Conservation (phyloP, 2,797 vertebrate genomes). For the Sternarchorhynchus goeldii region DNA sequence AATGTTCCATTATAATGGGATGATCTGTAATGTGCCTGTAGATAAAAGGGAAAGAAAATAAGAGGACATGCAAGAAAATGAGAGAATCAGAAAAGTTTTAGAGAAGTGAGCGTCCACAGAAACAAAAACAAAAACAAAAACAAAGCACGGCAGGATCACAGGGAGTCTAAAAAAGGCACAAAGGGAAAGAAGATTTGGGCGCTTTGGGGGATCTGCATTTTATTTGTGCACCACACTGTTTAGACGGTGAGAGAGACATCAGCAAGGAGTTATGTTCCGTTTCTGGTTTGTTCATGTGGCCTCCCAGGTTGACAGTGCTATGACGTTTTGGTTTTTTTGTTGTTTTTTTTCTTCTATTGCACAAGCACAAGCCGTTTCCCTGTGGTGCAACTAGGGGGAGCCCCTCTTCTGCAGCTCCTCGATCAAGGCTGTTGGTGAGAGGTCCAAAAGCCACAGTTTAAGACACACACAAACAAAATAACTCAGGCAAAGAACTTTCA, state of each 20-base stretch:
- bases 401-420: slow-evolving; percentile 75
- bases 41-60: background rate
- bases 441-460: background rate
- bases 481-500: background rate
- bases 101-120: background rate
- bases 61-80: background rate
- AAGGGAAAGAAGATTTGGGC: background rate
- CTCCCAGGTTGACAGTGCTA: background rate
- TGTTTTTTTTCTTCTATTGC: background rate
- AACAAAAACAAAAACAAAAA: too few species aligned
- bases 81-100: background rate
- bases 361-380: slow-evolving; percentile 4
- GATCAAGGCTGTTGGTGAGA: slow-evolving; percentile 71
- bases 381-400: slow-evolving; percentile 26
- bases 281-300: background rate
- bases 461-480: background rate
- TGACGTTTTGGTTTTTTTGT: slow-evolving; percentile 4
- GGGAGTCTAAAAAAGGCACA: background rate
- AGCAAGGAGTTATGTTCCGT: background rate
- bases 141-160: too few species aligned
- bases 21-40: background rate
- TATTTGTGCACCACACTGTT: slow-evolving; percentile 23
- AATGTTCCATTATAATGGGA: background rate
- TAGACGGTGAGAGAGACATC: background rate
- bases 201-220: slow-evolving; percentile 3